phyloP scores from a whole-genome alignment of 1,140 invertebrate genomes.

The Alviniconcha marisindica region DNA sequence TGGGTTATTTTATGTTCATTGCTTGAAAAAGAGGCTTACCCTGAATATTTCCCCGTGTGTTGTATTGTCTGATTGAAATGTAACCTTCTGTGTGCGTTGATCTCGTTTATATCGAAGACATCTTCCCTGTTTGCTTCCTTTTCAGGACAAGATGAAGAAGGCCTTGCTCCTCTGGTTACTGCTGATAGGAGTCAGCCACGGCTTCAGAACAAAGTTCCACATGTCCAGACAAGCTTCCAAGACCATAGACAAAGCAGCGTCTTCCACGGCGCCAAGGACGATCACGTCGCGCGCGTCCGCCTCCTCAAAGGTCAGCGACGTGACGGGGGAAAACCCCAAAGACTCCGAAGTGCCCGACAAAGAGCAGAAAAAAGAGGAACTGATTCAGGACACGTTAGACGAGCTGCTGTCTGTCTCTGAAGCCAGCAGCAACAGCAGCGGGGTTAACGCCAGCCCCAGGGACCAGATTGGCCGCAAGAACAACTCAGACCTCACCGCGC shows the following conservation, averaged over 20 bases:
- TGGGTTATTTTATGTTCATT: background rate
- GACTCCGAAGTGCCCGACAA: background rate
- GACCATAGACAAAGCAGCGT: background rate
- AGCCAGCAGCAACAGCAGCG: background rate
- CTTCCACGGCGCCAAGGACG: background rate
- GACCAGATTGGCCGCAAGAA: no score
- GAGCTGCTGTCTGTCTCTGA: constrained; percentile 8
- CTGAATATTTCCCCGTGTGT: no score
- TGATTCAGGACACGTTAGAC: background rate
- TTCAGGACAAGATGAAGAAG: background rate
- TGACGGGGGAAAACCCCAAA: background rate
- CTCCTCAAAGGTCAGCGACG: no score
- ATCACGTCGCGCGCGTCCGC: background rate
- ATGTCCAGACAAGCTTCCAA: background rate
- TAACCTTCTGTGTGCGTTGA: no score
- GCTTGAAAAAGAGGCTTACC: background rate
- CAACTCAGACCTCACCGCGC: background rate
- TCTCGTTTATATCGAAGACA: no score
- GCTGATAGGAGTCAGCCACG: background rate
- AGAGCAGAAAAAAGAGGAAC: background rate
- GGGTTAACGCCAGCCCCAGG: no score
- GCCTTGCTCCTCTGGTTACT: background rate
- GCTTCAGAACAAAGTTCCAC: background rate
- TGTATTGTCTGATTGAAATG: background rate
- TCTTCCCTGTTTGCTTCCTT: no score